Conservation (phyloP, 2,797 vertebrate species). For the Champsocephalus gunnari region DNA sequence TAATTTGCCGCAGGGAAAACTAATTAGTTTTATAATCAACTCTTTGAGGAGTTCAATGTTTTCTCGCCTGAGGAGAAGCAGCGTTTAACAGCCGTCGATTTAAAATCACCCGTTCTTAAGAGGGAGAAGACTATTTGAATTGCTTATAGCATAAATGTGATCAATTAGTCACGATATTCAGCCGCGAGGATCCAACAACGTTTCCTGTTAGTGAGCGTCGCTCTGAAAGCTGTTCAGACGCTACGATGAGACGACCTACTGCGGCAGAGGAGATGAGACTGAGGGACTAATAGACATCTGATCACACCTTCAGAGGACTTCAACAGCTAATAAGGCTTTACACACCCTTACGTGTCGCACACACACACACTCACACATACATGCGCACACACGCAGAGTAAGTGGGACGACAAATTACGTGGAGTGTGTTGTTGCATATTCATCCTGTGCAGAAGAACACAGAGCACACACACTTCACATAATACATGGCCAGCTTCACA, state of each 20-base stretch:
- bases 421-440: slow-evolving; percentile 49
- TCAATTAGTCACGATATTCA: slow-evolving; percentile 29
- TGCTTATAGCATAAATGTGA: slow-evolving; percentile 20
- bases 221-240: slow-evolving; percentile 4
- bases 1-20: background rate
- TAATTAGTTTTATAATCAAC: slow-evolving; percentile 12
- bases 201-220: slow-evolving; percentile 16
- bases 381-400: background rate
- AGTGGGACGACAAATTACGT: slow-evolving; percentile 36
- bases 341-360: background rate
- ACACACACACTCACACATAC: background rate
- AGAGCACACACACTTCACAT: slow-evolving; percentile 24
- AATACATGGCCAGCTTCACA: slow-evolving; percentile 16
- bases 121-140: slow-evolving; percentile 21
- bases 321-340: slow-evolving; percentile 12
- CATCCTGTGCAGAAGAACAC: slow-evolving; percentile 25
- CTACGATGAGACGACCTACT: background rate
- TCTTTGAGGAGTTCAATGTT: slow-evolving; percentile 25
- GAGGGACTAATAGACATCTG: slow-evolving; percentile 20
- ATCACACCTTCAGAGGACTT: slow-evolving; percentile 22
- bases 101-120: background rate
- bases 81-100: background rate
- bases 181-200: background rate
- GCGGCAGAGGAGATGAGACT: background rate
- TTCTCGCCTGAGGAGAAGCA: slow-evolving; percentile 21